These are phyloP conservation scores for Eristalis arbustorum DNA, from an alignment of 2,888 invertebrate species.

Conservation along the genomic window DNA sequence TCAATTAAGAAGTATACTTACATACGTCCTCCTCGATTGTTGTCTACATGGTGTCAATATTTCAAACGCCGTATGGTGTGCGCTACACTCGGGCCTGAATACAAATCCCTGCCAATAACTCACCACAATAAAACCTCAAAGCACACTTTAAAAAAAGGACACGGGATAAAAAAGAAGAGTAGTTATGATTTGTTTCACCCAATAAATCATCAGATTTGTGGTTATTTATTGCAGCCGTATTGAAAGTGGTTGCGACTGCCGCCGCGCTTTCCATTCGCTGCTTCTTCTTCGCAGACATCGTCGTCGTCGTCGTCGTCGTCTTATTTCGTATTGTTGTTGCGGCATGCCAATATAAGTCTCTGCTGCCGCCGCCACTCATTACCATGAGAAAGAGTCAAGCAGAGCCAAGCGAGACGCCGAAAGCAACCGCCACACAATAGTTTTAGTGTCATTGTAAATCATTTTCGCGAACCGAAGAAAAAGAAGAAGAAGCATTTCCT, in stretches of 20 bases:
- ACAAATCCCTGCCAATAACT: slow-evolving; percentile 36
- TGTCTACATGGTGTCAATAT: background rate
- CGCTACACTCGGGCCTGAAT: background rate
- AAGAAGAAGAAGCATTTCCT: slow-evolving; percentile 27
- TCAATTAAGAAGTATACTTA: background rate
- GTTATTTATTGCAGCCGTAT: slow-evolving; percentile 69
- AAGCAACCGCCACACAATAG: slow-evolving; percentile 58
- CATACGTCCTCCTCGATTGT: background rate
- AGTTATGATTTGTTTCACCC: slow-evolving; percentile 71
- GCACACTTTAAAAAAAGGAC: slow-evolving; percentile 30
- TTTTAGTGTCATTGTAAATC: slow-evolving; percentile 69
- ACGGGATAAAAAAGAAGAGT: slow-evolving; percentile 17
- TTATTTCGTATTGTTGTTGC: slow-evolving; percentile 32
- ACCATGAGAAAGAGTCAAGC: slow-evolving; percentile 66
- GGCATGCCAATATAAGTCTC: slow-evolving; percentile 38
- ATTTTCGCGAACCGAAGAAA: slow-evolving; percentile 56
- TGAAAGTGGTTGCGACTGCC: slow-evolving; percentile 62
- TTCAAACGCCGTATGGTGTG: background rate
- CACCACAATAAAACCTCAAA: slow-evolving; percentile 49
- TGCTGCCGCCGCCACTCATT: slow-evolving; percentile 51
- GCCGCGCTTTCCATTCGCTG: slow-evolving; percentile 33
- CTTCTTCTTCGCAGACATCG: slow-evolving; percentile 1
- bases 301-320: background rate
- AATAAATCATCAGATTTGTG: slow-evolving; percentile 71
- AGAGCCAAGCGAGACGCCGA: slow-evolving; percentile 42